Percentiles rank a stretch among this genome's conserved stretches.
phyloP scores from a whole-genome alignment of 2,113 vertebrate genomes.

The Siniperca knerii region DNA sequence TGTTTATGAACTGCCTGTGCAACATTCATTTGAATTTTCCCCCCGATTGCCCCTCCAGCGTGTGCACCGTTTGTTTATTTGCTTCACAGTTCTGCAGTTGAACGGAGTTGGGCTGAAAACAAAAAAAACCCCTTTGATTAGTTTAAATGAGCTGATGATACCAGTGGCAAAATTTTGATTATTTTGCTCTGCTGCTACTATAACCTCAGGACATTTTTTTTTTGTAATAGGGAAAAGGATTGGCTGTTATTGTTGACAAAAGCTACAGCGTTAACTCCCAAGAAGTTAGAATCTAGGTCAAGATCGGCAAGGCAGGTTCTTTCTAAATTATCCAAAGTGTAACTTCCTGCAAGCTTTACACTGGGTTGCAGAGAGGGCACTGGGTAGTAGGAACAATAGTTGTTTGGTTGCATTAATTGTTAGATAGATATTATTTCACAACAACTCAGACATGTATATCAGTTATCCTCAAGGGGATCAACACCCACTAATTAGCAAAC shows the following conservation, averaged over 20 bases:
- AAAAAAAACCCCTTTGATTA: slow-evolving; percentile 41
- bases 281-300: slow-evolving; percentile 41
- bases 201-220: slow-evolving; percentile 11
- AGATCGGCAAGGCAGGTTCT: slow-evolving; percentile 15
- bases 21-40: slow-evolving; percentile 28
- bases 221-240: slow-evolving; percentile 12
- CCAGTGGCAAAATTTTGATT: slow-evolving; percentile 28
- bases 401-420: slow-evolving; percentile 23
- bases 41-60: background rate
- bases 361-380: slow-evolving; percentile 26
- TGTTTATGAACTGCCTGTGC: background rate
- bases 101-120: slow-evolving; percentile 9
- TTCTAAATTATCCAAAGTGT: slow-evolving; percentile 14
- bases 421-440: slow-evolving; percentile 2
- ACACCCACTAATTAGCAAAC: slow-evolving; percentile 36
- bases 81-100: slow-evolving; percentile 27
- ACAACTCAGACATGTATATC: background rate
- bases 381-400: background rate
- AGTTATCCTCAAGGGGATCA: slow-evolving; percentile 21
- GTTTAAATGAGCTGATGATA: slow-evolving; percentile 39
- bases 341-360: background rate
- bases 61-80: slow-evolving; percentile 14
- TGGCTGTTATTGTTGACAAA: slow-evolving; percentile 40
- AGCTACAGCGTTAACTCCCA: slow-evolving; percentile 13
- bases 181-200: slow-evolving; percentile 10